Percentiles rank a stretch among this genome's conserved stretches.
Conservation (phyloP, 2,113 vertebrate genomes). For the Collichthys lucidus region DNA sequence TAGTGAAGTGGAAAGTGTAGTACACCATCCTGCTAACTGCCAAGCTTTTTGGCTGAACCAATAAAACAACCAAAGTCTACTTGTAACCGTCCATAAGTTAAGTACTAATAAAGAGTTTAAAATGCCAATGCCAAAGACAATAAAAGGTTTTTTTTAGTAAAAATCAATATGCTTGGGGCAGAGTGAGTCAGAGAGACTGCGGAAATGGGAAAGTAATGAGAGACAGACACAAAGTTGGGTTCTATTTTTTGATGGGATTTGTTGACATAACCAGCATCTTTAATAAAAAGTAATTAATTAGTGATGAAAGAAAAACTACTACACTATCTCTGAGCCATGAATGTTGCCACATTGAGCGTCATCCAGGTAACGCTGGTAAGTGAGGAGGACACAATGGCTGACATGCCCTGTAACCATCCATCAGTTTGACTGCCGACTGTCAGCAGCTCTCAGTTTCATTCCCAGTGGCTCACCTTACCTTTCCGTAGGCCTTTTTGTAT, state of each 20-base stretch:
- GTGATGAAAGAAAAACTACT: too few species aligned
- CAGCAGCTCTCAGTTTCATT: conserved; percentile 22
- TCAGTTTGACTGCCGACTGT: conserved; percentile 12
- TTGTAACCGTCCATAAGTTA: too few species aligned
- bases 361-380: not conserved
- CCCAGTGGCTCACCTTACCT: conserved; percentile 82
- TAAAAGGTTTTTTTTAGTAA: not conserved
- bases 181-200: not conserved
- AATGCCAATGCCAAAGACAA: too few species aligned
- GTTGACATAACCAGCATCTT: not conserved
- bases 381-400: not conserved
- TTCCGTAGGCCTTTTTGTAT: conserved; percentile 92
- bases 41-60: too few species aligned
- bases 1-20: too few species aligned
- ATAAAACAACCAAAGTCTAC: too few species aligned
- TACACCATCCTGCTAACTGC: too few species aligned
- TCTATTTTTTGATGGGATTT: not conserved
- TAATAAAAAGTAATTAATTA: not conserved
- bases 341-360: not conserved
- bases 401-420: conserved; percentile 10
- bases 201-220: too few species aligned
- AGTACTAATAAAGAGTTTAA: too few species aligned
- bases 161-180: not conserved
- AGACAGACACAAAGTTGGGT: not conserved
- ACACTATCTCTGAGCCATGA: not conserved